A percentile compares a stretch with the other conserved stretches of the same genome.
Evolutionary conservation across 2,797 vertebrate genomes (phyloP).

Genomic region (Setipinna tenuifilis): DNA sequence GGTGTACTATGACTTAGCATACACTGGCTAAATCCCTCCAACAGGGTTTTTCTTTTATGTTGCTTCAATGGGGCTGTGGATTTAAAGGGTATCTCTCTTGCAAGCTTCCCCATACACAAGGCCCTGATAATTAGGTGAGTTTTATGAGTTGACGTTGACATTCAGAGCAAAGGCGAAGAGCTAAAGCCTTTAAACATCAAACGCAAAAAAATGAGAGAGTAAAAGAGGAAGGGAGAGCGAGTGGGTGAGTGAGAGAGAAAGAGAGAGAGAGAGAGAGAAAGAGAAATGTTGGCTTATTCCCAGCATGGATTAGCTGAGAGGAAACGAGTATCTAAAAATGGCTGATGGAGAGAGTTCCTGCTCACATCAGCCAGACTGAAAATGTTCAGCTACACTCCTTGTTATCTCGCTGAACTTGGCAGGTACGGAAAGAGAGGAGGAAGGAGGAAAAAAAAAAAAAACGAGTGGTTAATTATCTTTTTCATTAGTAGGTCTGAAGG

Average conservation of each 20-base stretch:
- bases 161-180: constrained; percentile 43
- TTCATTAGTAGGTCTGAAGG: constrained; percentile 39
- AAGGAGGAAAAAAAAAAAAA: neutral
- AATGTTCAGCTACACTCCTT: constrained; percentile 20
- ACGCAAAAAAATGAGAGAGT: neutral
- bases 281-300: constrained; percentile 32
- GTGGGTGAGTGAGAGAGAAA: neutral
- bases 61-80: constrained; percentile 29
- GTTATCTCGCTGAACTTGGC: constrained; percentile 38
- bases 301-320: constrained; percentile 49
- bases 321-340: constrained; percentile 43
- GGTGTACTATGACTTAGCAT: constrained; percentile 23
- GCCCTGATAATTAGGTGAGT: constrained; percentile 47
- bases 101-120: constrained; percentile 10
- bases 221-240: neutral
- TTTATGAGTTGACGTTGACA: constrained; percentile 46
- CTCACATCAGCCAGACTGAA: neutral
- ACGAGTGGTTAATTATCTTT: constrained; percentile 49
- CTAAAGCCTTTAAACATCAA: constrained; percentile 47
- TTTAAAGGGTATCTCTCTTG: constrained; percentile 29
- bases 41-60: constrained; percentile 39
- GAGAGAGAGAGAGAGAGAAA: neutral
- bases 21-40: constrained; percentile 42
- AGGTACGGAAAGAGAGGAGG: constrained; percentile 25
- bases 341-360: constrained; percentile 30